phyloP scores from a whole-genome alignment of 2,797 vertebrate species.

The Lagodon rhomboides region DNA sequence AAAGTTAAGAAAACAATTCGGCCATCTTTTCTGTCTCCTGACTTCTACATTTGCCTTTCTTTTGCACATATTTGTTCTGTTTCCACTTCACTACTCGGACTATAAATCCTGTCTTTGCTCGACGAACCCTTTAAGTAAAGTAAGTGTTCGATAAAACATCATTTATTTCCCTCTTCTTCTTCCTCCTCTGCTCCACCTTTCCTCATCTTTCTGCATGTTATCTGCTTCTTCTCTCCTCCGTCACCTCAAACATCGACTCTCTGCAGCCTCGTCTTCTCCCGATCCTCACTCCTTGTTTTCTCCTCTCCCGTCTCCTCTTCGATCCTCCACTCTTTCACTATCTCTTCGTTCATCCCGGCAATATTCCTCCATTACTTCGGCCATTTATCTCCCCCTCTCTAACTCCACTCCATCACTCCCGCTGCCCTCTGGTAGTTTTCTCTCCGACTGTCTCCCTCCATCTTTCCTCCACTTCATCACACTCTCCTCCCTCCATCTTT shows the following conservation, averaged over 20 bases:
- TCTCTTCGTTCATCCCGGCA: slow-evolving; percentile 26
- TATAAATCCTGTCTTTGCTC: no score
- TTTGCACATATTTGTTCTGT: no score
- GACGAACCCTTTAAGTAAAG: background rate
- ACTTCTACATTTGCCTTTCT: no score
- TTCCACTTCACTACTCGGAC: no score
- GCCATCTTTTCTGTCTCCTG: no score
- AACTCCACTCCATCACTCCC: slow-evolving; percentile 45
- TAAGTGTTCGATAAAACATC: background rate
- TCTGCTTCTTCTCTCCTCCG: background rate
- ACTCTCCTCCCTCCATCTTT: slow-evolving; percentile 7
- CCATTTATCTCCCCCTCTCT: slow-evolving; percentile 41
- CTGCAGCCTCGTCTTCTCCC: background rate
- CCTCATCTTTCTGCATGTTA: background rate
- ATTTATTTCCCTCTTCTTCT: background rate
- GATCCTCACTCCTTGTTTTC: background rate
- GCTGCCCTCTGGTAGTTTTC: slow-evolving; percentile 26
- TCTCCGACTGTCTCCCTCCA: slow-evolving; percentile 32
- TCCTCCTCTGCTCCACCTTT: background rate
- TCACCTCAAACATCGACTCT: background rate
- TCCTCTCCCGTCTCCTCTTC: background rate
- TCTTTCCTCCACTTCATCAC: slow-evolving; percentile 44
- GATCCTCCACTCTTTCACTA: background rate
- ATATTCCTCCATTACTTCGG: slow-evolving; percentile 31
- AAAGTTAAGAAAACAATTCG: no score